Conservation (phyloP, 2,888 invertebrate species). For the Sesia bembeciformis region DNA sequence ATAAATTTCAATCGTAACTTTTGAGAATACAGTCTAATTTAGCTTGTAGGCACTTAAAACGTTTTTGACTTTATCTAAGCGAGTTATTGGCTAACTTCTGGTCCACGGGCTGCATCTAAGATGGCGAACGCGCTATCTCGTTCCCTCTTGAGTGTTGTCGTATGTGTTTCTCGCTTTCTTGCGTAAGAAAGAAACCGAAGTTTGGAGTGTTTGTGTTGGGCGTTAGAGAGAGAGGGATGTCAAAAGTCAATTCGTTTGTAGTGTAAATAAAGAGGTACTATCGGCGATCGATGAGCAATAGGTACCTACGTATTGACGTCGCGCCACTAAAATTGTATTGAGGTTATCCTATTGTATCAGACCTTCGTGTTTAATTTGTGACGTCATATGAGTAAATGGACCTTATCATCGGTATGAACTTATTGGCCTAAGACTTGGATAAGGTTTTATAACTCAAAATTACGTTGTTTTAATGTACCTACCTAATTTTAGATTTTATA, state of each 20-base stretch:
- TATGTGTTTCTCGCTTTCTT: constrained; percentile 50
- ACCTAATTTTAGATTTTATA: no score
- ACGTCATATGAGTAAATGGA: no score
- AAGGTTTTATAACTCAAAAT: no score
- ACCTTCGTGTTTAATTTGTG: no score
- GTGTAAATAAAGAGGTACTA: constrained; percentile 54
- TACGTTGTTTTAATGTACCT: no score
- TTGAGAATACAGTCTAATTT: constrained; percentile 36
- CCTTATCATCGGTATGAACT: no score
- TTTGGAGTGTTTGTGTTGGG: constrained; percentile 51
- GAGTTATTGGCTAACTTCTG: constrained; percentile 69
- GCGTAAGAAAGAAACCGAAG: constrained; percentile 56
- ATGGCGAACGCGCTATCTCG: constrained; percentile 53
- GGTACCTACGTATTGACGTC: no score
- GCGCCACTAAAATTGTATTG: no score
- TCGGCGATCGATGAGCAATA: constrained; percentile 35
- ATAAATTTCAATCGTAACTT: constrained; percentile 26
- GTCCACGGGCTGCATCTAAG: constrained; percentile 70
- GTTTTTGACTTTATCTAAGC: constrained; percentile 28
- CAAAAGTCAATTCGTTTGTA: constrained; percentile 49
- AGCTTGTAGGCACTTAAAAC: constrained; percentile 29
- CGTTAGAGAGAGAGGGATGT: constrained; percentile 36
- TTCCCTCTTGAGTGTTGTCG: constrained; percentile 20
- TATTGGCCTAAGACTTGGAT: no score
- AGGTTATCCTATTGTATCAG: no score